Base-by-base conservation (phyloP, 2,888 invertebrate genomes). In the Pimpla rufipes region DNA sequence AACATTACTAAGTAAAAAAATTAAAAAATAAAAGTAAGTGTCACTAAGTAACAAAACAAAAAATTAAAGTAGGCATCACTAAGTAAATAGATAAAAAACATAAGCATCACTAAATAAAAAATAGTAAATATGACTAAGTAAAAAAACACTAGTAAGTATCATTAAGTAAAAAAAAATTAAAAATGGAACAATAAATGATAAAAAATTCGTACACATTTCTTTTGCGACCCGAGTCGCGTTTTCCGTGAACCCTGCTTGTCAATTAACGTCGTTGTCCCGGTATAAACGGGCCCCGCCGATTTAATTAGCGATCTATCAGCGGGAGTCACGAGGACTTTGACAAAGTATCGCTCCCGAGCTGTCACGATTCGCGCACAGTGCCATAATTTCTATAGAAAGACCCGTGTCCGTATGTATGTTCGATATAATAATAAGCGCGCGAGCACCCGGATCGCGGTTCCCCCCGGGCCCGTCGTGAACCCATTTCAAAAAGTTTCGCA, bases 401-500 rank as follows among this genome's bases (percentile, higher is more conserved):
- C 55, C 67, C 52, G 21, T 55, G 67, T 67, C 77, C 67, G 47
- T 29, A 29, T 29, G 5, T n/a, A 29, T 77, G 68, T 73, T 80
- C 77, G 77, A 80, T 83, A 80, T 80, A 68, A 82, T 82, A 82
- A 83, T 83, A 81, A 84, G 81, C 62, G 37, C 55, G 37, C 35
- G 52, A 37, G 47, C 45, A 74, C 78, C 66, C 37, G 68, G 70
- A 23, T 35, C 59, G n/a, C n/a, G 73, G 40, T 45, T 64, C 73
- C 83, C 80, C 23, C 57, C 45, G 78, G 77, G 81, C 74, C 80
- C 75, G 77, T 77, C 83, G 83, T 83, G 83, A 83, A 83, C 83
- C 83, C 83, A 74, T 83, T 83, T 83, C 80, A 40, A 62, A 68
- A 75, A 62, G 83, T 83, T 83, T 83, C 83, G 83, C 76, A 83